phyloP scores from a whole-genome alignment of 1,140 invertebrate species.

The Nephotettix cincticeps region DNA sequence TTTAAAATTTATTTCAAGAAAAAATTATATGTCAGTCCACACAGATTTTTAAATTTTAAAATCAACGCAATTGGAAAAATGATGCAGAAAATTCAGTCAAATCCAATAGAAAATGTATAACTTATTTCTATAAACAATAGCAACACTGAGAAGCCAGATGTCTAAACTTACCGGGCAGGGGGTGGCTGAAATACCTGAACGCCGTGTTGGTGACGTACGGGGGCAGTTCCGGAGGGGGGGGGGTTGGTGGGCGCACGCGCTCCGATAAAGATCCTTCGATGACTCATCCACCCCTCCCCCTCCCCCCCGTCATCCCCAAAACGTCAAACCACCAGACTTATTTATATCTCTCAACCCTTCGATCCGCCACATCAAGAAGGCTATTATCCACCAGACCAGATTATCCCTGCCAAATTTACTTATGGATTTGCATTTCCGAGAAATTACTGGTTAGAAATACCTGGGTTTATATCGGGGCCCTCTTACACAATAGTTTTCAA shows the following conservation, averaged over 20 bases:
- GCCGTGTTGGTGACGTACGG: background rate
- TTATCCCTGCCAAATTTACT: background rate
- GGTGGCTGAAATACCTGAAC: constrained; percentile 11
- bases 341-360: background rate
- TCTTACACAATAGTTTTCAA: too few relatives aligned
- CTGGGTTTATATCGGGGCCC: too few relatives aligned
- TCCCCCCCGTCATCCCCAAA: background rate
- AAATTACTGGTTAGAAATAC: too few relatives aligned
- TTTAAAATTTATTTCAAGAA: too few relatives aligned
- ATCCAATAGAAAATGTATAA: background rate
- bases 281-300: background rate
- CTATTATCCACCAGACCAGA: background rate
- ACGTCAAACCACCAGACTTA: background rate
- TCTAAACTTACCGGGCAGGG: constrained; percentile 8
- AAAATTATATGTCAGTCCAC: too few relatives aligned
- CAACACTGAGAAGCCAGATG: background rate
- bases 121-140: background rate
- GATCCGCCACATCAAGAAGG: background rate
- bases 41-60: too few relatives aligned
- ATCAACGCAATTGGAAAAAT: too few relatives aligned
- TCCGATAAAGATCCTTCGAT: background rate
- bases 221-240: background rate
- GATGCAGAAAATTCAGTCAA: too few relatives aligned
- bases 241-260: constrained; percentile 1
- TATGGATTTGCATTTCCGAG: too few relatives aligned